Percentiles rank a stretch among this genome's conserved stretches.
phyloP scores from a whole-genome alignment of 2,888 invertebrate genomes.

The Nomada ferruginata region DNA sequence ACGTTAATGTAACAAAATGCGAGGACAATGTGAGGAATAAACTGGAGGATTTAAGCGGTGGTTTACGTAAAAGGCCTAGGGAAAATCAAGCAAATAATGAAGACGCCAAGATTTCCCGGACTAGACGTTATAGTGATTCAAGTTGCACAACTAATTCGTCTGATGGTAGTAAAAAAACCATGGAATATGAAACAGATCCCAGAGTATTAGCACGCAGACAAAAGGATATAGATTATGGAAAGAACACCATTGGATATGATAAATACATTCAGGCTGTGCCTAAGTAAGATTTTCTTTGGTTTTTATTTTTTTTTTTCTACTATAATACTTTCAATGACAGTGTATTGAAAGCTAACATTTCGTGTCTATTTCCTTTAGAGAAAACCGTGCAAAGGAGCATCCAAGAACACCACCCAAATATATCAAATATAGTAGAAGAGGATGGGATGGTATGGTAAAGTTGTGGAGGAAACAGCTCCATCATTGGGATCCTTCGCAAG shows the following conservation, averaged over 20 bases:
- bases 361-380: conserved; percentile 82
- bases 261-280: conserved; percentile 90
- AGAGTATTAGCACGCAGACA: conserved; percentile 90
- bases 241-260: conserved; percentile 95
- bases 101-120: conserved; percentile 73
- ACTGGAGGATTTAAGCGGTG: conserved; percentile 37
- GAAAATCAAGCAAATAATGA: conserved; percentile 67
- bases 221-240: conserved; percentile 98
- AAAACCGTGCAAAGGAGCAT: conserved; percentile 88
- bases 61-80: conserved; percentile 73
- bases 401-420: conserved; percentile 96
- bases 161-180: conserved; percentile 67
- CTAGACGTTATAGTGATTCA: conserved; percentile 77
- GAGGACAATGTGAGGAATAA: conserved; percentile 60
- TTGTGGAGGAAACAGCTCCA: conserved; percentile 95
- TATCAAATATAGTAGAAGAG: conserved; percentile 94
- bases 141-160: conserved; percentile 80
- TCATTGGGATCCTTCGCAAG: conserved; percentile 88
- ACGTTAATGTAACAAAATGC: conserved; percentile 36
- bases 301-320: not conserved
- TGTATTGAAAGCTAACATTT: conserved; percentile 4
- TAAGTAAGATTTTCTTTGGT: conserved; percentile 85
- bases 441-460: conserved; percentile 95
- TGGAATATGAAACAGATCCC: conserved; percentile 89
- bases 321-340: not conserved